phyloP scores from a whole-genome alignment of 2,797 vertebrate genomes.

The Trachops cirrhosus region DNA sequence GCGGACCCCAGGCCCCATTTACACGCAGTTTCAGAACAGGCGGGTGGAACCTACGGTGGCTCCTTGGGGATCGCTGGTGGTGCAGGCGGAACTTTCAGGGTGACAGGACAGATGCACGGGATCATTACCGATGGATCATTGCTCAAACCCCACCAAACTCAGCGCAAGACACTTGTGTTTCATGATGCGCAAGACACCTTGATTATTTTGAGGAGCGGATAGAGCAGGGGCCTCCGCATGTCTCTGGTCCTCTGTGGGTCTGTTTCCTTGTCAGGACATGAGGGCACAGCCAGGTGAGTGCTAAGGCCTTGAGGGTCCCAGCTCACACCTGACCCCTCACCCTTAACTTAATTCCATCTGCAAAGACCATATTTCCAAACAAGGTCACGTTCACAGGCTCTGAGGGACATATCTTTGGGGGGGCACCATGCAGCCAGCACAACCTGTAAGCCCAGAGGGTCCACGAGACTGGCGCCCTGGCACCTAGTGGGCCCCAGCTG shows the following conservation, averaged over 20 bases:
- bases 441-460: neutral
- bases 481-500: neutral
- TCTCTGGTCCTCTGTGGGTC: neutral
- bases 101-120: accelerated
- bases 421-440: neutral
- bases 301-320: neutral
- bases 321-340: neutral
- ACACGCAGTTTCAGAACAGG: neutral
- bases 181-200: neutral
- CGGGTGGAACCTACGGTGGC: accelerated
- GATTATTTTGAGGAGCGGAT: neutral
- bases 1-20: neutral
- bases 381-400: neutral
- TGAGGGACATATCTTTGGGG: neutral
- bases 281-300: neutral
- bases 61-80: neutral
- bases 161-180: neutral
- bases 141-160: neutral
- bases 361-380: neutral
- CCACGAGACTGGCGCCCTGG: neutral
- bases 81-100: neutral
- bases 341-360: neutral
- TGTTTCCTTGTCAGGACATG: neutral
- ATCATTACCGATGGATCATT: neutral
- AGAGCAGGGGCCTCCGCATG: neutral